These are phyloP conservation scores for Bothrops jararaca DNA, from an alignment of 2,113 vertebrate species.

Conservation along the genomic window DNA sequence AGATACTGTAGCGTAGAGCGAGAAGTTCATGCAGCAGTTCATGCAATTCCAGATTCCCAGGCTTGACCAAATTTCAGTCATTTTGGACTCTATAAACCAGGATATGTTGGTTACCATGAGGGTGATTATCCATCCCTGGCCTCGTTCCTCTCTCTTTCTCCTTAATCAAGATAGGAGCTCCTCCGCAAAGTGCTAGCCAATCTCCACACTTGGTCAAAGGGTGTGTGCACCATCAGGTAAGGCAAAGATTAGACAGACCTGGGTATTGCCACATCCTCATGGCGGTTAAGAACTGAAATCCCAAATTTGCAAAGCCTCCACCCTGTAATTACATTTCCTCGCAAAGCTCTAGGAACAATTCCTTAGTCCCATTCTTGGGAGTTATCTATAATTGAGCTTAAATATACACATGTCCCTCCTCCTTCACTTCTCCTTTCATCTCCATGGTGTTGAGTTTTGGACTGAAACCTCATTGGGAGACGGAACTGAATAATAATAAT, in stretches of 20 bases:
- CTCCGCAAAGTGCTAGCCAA: neutral
- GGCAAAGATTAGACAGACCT: neutral
- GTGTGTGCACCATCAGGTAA: neutral
- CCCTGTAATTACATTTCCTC: slow-evolving; percentile 8
- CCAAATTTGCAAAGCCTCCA: slow-evolving; percentile 7
- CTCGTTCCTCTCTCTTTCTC: neutral
- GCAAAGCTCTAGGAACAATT: neutral
- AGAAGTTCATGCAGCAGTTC: neutral
- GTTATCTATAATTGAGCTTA: neutral
- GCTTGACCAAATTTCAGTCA: neutral
- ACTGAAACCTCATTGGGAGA: neutral
- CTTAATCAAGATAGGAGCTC: neutral
- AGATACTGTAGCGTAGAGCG: neutral
- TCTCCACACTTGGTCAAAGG: neutral
- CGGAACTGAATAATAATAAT: neutral
- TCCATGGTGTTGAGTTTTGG: neutral
- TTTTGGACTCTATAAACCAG: neutral
- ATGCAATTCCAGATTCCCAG: neutral
- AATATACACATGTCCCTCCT: neutral
- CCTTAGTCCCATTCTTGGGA: neutral
- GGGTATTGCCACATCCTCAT: neutral
- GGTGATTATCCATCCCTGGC: neutral
- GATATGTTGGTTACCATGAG: neutral
- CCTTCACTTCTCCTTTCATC: neutral
- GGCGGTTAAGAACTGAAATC: slow-evolving; percentile 31